Percentiles rank a stretch among this genome's conserved stretches.
phyloP scores from a whole-genome alignment of 2,888 invertebrate genomes.

The Heliothis peltigera region DNA sequence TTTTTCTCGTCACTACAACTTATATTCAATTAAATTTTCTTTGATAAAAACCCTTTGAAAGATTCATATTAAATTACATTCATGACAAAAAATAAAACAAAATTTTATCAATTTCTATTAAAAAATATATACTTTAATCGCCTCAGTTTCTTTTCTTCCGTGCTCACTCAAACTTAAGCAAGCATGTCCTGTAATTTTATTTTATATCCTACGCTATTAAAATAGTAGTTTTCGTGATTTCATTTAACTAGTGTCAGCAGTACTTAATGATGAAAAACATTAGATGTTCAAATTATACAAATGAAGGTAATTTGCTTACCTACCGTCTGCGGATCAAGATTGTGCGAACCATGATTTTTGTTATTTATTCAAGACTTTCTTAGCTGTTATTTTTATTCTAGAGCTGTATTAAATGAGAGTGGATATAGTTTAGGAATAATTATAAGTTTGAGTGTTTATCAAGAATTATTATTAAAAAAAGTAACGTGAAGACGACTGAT shows the following conservation, averaged over 20 bases:
- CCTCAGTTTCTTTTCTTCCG: no score
- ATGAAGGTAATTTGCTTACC: slow-evolving; percentile 74
- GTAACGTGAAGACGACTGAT: no score
- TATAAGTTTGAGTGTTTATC: no score
- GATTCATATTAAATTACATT: not conserved
- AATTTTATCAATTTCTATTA: not conserved
- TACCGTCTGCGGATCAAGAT: slow-evolving; percentile 59
- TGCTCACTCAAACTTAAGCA: not conserved
- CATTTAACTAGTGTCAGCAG: slow-evolving; percentile 50
- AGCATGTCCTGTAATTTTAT: not conserved
- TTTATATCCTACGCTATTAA: slow-evolving; percentile 20
- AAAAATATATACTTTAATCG: no score
- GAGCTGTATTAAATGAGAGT: no score
- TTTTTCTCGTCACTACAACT: no score
- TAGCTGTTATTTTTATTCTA: not conserved
- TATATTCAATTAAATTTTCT: not conserved
- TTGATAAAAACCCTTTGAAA: not conserved
- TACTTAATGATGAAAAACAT: slow-evolving; percentile 70
- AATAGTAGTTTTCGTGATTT: slow-evolving; percentile 59
- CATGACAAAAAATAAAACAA: not conserved
- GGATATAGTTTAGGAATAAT: not conserved
- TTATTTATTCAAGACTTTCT: slow-evolving; percentile 6
- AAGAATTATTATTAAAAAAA: no score
- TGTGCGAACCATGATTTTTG: slow-evolving; percentile 39
- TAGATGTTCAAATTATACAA: slow-evolving; percentile 72